phyloP scores from a whole-genome alignment of 2,888 invertebrate genomes.

The Eudasyphora cyanicolor region DNA sequence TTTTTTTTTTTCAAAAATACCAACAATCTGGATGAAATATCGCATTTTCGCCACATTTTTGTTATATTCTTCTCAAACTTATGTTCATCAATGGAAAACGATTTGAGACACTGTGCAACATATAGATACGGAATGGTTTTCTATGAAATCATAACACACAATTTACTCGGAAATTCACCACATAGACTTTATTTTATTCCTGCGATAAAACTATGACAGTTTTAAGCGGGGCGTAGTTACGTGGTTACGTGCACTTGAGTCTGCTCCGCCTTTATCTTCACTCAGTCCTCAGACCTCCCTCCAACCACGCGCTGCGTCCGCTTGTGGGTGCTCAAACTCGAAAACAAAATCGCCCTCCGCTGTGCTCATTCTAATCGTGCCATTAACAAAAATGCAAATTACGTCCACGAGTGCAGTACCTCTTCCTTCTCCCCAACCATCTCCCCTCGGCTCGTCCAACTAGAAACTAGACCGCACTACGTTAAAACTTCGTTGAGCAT shows the following conservation, averaged over 20 bases:
- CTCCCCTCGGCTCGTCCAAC: no score
- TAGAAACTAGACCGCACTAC: conserved; percentile 3
- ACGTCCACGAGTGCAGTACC: conserved; percentile 27
- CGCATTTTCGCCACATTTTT: no score
- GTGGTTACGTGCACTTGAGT: conserved; percentile 18
- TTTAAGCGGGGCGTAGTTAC: conserved; percentile 9
- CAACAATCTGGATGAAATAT: no score
- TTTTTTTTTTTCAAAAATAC: no score
- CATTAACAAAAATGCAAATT: conserved; percentile 66
- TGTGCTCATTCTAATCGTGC: conserved; percentile 25
- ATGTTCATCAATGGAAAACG: no score
- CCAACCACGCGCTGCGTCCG: background rate
- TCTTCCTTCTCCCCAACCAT: background rate
- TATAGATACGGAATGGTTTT: background rate
- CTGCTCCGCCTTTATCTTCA: background rate
- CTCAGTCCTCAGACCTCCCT: no score
- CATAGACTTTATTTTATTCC: conserved; percentile 5
- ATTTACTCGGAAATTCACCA: conserved; percentile 1
- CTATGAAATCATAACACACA: background rate
- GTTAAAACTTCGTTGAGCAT: background rate
- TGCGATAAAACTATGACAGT: conserved; percentile 22
- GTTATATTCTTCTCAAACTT: no score
- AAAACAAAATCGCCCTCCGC: background rate
- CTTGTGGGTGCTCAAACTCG: background rate
- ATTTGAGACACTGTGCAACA: no score